These are phyloP conservation scores for Stenurella melanura DNA, from an alignment of 2,888 invertebrate species.

Conservation along the genomic window DNA sequence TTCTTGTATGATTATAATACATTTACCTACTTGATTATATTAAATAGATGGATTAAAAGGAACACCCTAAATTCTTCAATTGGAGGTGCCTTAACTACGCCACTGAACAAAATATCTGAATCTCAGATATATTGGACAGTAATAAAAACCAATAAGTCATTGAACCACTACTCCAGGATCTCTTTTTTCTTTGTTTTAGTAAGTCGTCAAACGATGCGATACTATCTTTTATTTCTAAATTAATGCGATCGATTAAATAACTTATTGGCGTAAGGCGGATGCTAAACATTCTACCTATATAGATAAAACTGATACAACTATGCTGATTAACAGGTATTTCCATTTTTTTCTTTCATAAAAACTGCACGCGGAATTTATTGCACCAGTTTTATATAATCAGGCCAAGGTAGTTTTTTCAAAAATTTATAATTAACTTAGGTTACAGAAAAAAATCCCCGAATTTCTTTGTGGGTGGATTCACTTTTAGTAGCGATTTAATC, in stretches of 20 bases:
- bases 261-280: conserved; percentile 25
- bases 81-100: background rate
- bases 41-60: too few relatives aligned
- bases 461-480: background rate
- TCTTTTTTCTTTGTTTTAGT: background rate
- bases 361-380: conserved; percentile 30
- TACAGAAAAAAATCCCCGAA: background rate
- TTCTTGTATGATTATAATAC: too few relatives aligned
- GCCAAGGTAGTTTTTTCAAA: conserved; percentile 10
- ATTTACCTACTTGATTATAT: too few relatives aligned
- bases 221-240: conserved; percentile 8
- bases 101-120: background rate
- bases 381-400: conserved; percentile 8
- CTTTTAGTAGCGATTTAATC: background rate
- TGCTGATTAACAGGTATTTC: conserved; percentile 33
- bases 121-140: background rate
- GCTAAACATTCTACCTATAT: conserved; percentile 18
- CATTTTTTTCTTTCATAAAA: conserved; percentile 9
- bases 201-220: conserved; percentile 7
- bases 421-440: background rate
- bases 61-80: background rate
- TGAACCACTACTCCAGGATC: conserved; percentile 38
- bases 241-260: conserved; percentile 18
- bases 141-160: conserved; percentile 11
- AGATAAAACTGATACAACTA: conserved; percentile 27